Base-by-base conservation (phyloP, 1,140 invertebrate species). In the Vanessa tameamea region DNA sequence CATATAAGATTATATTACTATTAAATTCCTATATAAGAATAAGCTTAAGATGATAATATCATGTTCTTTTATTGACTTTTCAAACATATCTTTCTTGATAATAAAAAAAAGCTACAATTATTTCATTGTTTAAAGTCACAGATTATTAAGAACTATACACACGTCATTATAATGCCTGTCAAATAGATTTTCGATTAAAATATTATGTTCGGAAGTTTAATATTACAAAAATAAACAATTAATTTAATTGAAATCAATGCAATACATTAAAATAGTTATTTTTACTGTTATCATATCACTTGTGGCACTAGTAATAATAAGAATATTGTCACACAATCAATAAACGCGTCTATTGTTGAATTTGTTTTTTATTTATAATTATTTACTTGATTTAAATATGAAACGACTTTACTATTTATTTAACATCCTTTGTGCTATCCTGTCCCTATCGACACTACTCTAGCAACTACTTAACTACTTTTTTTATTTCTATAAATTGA, bases 231-330 rank as follows among this genome's bases (percentile, higher is more conserved):
- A 70, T 47, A 64, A 11, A 64, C 61, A 77, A 78, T 71, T 77
- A 79, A 77, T 77, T 77, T 81, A 76, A 77, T 76, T 57, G 47
- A 47, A 85, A 78, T 64, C 71, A 85, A 83, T 81, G 78, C 81
- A 86, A 84, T 87, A 83, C 69, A 81, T 77, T 80, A 78, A 81
- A 77, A 82, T 84, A 82, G 78, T 80, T 81, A 83, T 82, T 83
- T 83, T 79, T 85, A 82, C 73, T 69, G 77, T 78, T 76, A 78
- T 89, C 78, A 86, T 83, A 85, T 86, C 86, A 90, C 86, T 86
- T 80, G 72, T 83, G 80, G 86, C 88, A 88, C 86, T 86, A 87
- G 82, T 77, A 75, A 75, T 85, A 75, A 77, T 81, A 87, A 87
- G 82, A 77, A 79, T 78, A 83, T 83, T 81, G 78, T 84, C 82